Percentiles rank a stretch among this genome's conserved stretches.
Evolutionary conservation across 1,140 invertebrate species (phyloP).

Genomic region (Dryas iulia): DNA sequence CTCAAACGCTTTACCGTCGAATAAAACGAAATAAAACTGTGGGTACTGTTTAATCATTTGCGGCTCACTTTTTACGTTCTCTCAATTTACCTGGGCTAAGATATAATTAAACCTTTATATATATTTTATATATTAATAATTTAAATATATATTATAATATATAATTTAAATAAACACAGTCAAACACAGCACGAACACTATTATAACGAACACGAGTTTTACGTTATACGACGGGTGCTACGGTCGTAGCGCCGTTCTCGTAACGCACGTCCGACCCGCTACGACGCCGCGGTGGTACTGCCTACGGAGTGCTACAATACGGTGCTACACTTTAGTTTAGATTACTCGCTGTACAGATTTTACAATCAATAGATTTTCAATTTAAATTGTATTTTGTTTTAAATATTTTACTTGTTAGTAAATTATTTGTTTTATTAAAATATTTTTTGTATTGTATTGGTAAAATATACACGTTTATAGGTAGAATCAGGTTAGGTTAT

Average conservation of each 20-base stretch:
- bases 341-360: slow-evolving; percentile 71
- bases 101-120: not conserved
- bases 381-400: not conserved
- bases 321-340: slow-evolving; percentile 55
- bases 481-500: too few species aligned
- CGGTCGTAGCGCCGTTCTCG: slow-evolving; percentile 30
- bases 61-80: slow-evolving; percentile 46
- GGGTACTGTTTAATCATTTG: slow-evolving; percentile 47
- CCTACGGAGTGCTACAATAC: slow-evolving; percentile 62
- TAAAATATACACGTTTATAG: not conserved
- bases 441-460: too few species aligned
- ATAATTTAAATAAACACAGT: slow-evolving; percentile 3
- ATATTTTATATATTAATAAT: not conserved
- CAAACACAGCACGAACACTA: slow-evolving; percentile 50
- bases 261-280: slow-evolving; percentile 54
- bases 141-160: not conserved
- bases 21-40: slow-evolving; percentile 58
- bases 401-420: not conserved
- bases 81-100: slow-evolving; percentile 43
- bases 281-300: slow-evolving; percentile 65
- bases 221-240: not conserved
- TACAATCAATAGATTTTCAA: slow-evolving; percentile 44
- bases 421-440: not conserved
- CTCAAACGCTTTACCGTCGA: slow-evolving; percentile 54
- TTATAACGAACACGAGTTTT: not conserved